Evolutionary conservation across 2,888 invertebrate genomes (phyloP).

Genomic region (Smittia aterrima): DNA sequence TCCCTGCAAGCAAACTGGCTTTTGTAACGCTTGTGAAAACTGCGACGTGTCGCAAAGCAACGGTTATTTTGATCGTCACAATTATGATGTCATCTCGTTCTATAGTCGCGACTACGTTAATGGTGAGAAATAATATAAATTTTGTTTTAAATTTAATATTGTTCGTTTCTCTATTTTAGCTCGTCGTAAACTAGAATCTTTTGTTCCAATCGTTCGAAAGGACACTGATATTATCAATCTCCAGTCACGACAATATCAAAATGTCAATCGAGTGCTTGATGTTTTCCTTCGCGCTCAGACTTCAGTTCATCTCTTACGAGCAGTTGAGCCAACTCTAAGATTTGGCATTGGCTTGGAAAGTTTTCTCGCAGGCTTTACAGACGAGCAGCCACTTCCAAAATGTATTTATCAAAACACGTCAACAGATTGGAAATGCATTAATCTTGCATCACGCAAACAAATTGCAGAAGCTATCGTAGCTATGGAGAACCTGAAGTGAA

Average conservation of each 20-base stretch:
- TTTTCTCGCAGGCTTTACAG: slow-evolving; percentile 46
- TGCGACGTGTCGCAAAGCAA: slow-evolving; percentile 69
- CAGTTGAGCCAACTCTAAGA: slow-evolving; percentile 73
- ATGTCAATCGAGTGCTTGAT: slow-evolving; percentile 61
- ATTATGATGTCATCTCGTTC: slow-evolving; percentile 73
- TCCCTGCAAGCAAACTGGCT: slow-evolving; percentile 63
- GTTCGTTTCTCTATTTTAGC: slow-evolving; percentile 55
- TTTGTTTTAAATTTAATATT: background rate
- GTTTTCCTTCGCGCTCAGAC: slow-evolving; percentile 66
- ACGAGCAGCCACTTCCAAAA: slow-evolving; percentile 49
- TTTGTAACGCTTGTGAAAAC: slow-evolving; percentile 57
- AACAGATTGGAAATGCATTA: slow-evolving; percentile 53
- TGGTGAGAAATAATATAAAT: slow-evolving; percentile 56
- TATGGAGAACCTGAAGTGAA: slow-evolving; percentile 47
- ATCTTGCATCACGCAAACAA: slow-evolving; percentile 57
- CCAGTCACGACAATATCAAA: slow-evolving; percentile 52
- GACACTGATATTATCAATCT: slow-evolving; percentile 65
- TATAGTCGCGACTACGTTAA: slow-evolving; percentile 78
- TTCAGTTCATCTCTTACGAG: slow-evolving; percentile 70
- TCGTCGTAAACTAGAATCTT: slow-evolving; percentile 59
- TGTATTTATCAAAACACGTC: slow-evolving; percentile 49
- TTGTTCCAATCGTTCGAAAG: slow-evolving; percentile 61
- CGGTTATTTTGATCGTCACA: slow-evolving; percentile 76
- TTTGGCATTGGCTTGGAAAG: slow-evolving; percentile 56
- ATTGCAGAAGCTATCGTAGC: slow-evolving; percentile 54